Conservation (phyloP, 1,140 invertebrate genomes). For the Dendrolimus kikuchii region DNA sequence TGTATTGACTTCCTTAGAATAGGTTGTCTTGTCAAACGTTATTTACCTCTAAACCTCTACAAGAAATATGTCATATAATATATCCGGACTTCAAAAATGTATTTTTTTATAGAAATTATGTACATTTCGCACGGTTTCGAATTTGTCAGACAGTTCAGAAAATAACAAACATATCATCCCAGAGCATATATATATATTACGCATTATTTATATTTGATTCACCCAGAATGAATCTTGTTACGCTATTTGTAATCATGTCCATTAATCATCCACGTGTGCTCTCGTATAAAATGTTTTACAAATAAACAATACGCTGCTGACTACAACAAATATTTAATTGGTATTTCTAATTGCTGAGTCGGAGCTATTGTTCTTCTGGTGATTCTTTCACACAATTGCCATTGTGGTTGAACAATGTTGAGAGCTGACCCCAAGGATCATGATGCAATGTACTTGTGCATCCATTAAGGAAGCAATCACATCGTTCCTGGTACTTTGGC, state of each 20-base stretch:
- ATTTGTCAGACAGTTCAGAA: too few relatives aligned
- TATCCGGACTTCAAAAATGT: too few relatives aligned
- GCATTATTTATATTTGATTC: too few relatives aligned
- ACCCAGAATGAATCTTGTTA: too few relatives aligned
- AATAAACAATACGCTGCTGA: conserved; percentile 34
- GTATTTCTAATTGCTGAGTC: conserved; percentile 53
- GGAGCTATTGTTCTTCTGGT: conserved; percentile 43
- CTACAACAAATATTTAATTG: conserved; percentile 60
- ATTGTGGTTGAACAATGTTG: conserved; percentile 66
- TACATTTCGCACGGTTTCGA: too few relatives aligned
- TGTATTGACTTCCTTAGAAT: too few relatives aligned
- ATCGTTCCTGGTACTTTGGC: conserved; percentile 23
- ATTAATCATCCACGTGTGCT: neutral
- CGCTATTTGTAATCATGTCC: neutral
- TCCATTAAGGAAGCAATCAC: conserved; percentile 31
- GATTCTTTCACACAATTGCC: conserved; percentile 62
- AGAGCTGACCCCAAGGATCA: conserved; percentile 53
- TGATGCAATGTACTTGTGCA: conserved; percentile 48
- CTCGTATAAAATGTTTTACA: conserved; percentile 15
- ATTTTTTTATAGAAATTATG: too few relatives aligned
- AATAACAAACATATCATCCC: too few relatives aligned
- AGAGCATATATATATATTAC: too few relatives aligned
- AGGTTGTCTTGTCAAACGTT: too few relatives aligned
- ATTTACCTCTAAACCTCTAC: too few relatives aligned
- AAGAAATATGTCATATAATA: too few relatives aligned